Conservation (phyloP, 2,797 vertebrate species). For the Coilia nasus region DNA sequence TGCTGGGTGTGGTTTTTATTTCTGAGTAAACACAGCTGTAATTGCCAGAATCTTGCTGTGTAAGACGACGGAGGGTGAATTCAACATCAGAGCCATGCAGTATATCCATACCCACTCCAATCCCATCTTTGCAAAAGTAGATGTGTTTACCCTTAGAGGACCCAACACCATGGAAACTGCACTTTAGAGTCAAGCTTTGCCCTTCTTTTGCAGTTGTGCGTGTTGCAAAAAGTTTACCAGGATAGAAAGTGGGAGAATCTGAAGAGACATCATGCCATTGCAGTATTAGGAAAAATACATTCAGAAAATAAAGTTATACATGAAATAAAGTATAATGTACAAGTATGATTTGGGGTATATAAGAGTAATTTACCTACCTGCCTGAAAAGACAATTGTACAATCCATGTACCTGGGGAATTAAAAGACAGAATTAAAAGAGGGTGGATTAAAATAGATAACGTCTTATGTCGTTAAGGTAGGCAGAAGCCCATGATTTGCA, state of each 20-base stretch:
- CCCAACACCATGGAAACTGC: neutral
- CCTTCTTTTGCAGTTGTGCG: neutral
- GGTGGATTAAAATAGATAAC: neutral
- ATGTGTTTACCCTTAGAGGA: neutral
- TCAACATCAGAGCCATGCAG: neutral
- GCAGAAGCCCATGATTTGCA: no score
- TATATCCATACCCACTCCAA: neutral
- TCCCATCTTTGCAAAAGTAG: neutral
- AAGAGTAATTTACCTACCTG: neutral
- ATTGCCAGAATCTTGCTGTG: neutral
- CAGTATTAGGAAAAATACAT: neutral
- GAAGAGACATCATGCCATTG: neutral
- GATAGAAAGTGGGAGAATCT: neutral
- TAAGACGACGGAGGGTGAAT: neutral
- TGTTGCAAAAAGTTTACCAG: neutral
- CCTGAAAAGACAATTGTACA: neutral
- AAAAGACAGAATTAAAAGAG: neutral
- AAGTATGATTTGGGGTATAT: neutral
- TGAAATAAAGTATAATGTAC: neutral
- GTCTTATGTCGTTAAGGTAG: neutral
- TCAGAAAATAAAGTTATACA: neutral
- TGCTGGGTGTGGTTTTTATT: neutral
- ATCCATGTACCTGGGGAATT: neutral
- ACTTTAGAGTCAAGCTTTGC: neutral
- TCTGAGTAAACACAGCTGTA: neutral